Evolutionary conservation across 2,888 invertebrate genomes (phyloP).

Genomic region (Conomelus anceps): DNA sequence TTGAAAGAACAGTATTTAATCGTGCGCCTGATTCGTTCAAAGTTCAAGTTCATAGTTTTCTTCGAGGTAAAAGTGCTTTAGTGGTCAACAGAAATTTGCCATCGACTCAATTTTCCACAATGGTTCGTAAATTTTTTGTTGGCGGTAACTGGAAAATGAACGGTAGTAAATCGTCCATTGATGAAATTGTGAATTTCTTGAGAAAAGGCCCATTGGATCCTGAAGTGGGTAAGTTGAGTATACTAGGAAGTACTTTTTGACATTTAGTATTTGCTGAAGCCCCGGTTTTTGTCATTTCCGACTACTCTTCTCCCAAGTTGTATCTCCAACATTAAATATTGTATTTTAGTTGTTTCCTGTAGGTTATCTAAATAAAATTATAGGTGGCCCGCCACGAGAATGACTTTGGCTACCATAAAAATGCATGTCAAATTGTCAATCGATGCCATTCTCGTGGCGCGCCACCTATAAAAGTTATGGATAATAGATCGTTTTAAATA

Average conservation of each 20-base stretch:
- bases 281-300: too few relatives aligned
- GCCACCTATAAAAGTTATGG: too few relatives aligned
- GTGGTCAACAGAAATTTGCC: background rate
- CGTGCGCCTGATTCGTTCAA: background rate
- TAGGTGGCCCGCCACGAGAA: too few relatives aligned
- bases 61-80: background rate
- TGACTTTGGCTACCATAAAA: too few relatives aligned
- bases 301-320: background rate
- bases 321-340: too few relatives aligned
- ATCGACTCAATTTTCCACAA: conserved; percentile 38
- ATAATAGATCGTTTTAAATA: too few relatives aligned
- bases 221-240: conserved; percentile 62
- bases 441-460: too few relatives aligned
- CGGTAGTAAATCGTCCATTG: conserved; percentile 76
- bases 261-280: too few relatives aligned
- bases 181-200: conserved; percentile 71
- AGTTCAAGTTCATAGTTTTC: background rate
- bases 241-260: background rate
- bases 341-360: too few relatives aligned
- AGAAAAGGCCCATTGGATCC: conserved; percentile 68
- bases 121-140: conserved; percentile 90
- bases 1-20: background rate
- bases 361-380: too few relatives aligned
- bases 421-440: too few relatives aligned
- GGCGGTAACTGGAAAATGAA: conserved; percentile 99